Percentiles rank a stretch among this genome's conserved stretches.
Evolutionary conservation across 2,888 invertebrate genomes (phyloP).

Genomic region (Drosophila maculinotata): DNA sequence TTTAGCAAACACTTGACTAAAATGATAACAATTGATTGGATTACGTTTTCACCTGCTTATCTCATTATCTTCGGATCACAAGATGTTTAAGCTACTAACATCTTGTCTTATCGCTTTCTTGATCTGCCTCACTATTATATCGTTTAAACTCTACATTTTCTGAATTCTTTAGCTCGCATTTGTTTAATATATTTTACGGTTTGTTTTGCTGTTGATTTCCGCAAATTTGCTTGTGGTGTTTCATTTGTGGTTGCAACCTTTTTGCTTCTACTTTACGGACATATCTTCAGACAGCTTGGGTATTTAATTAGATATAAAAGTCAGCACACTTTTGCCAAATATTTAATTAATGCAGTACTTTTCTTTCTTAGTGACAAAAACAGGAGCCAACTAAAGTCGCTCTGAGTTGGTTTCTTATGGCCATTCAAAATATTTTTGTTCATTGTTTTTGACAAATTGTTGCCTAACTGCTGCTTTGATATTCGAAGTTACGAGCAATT

Average conservation of each 20-base stretch:
- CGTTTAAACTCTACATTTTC: too few relatives aligned
- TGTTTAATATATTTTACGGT: not conserved
- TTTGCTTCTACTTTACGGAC: too few relatives aligned
- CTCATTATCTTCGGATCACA: slow-evolving; percentile 22
- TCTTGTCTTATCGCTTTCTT: not conserved
- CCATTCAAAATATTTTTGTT: slow-evolving; percentile 17
- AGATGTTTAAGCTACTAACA: not conserved
- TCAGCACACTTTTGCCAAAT: slow-evolving; percentile 15
- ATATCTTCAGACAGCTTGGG: not conserved
- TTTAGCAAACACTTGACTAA: slow-evolving; percentile 42
- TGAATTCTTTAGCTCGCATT: not conserved
- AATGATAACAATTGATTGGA: slow-evolving; percentile 52
- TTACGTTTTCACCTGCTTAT: slow-evolving; percentile 48
- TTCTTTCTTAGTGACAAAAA: not conserved
- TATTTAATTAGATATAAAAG: slow-evolving; percentile 5
- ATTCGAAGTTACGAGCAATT: slow-evolving; percentile 10
- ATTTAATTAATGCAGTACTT: slow-evolving; percentile 20
- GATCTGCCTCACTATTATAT: too few relatives aligned
- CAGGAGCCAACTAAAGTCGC: not conserved
- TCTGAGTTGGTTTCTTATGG: slow-evolving; percentile 9
- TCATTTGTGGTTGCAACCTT: too few relatives aligned
- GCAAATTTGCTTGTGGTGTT: slow-evolving; percentile 10
- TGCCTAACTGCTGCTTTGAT: slow-evolving; percentile 32
- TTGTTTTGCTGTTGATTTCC: not conserved
- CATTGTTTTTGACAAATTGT: slow-evolving; percentile 37